These are phyloP conservation scores for Calameuta pallipes DNA, from an alignment of 2,888 invertebrate species.

Conservation along the genomic window DNA sequence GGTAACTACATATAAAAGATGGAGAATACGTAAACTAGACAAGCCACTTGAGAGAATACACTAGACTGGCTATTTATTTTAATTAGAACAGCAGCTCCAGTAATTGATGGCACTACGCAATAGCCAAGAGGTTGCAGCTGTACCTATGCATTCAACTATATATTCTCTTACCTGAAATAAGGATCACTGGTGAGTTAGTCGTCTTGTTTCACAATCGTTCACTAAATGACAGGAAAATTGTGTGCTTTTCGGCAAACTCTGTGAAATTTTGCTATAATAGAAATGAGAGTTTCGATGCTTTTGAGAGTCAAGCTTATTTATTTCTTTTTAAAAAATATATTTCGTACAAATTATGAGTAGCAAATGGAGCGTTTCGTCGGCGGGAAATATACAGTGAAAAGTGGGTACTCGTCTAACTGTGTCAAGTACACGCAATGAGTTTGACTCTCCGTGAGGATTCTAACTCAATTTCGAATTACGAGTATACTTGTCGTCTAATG, in stretches of 20 bases:
- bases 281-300: not conserved
- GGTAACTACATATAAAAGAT: not conserved
- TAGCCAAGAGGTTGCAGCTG: not conserved
- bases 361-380: not conserved
- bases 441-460: not conserved
- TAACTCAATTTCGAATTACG: not conserved
- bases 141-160: not conserved
- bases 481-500: not conserved
- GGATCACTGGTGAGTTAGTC: not conserved
- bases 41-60: not conserved
- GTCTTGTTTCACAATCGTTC: not conserved
- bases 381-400: not conserved
- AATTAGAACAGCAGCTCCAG: not conserved
- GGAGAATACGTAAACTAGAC: not conserved
- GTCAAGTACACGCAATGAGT: not conserved
- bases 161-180: not conserved
- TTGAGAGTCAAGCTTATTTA: not conserved
- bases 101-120: not conserved
- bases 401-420: not conserved
- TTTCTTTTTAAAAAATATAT: not conserved
- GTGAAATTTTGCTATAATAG: not conserved
- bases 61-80: not conserved
- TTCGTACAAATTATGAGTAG: not conserved
- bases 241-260: not conserved
- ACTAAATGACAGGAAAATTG: not conserved